Percentiles rank a stretch among this genome's conserved stretches.
Conservation (phyloP, 2,888 invertebrate genomes). For the Galeopsomyia nigrocyanea region DNA sequence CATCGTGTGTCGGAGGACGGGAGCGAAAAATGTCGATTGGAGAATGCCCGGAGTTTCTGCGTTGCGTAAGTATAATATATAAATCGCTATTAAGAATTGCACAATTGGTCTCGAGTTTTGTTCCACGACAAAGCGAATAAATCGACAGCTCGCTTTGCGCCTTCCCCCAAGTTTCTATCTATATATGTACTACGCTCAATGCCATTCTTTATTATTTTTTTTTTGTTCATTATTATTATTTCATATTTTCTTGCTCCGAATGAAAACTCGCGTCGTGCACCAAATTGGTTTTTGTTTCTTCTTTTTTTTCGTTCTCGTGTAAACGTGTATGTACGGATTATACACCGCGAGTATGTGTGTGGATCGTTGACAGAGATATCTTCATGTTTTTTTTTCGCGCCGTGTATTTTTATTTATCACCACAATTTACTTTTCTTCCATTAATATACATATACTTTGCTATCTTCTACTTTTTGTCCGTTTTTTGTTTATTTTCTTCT, state of each 20-base stretch:
- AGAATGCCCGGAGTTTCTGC: slow-evolving; percentile 43
- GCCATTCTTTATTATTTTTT: slow-evolving; percentile 17
- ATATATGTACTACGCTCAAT: slow-evolving; percentile 15
- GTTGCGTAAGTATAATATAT: slow-evolving; percentile 14
- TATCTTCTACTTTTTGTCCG: slow-evolving; percentile 18
- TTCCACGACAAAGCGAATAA: slow-evolving; percentile 25
- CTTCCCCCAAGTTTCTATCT: slow-evolving; percentile 1
- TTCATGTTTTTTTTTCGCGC: too few species aligned
- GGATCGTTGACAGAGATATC: too few species aligned
- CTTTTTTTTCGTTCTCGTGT: too few species aligned
- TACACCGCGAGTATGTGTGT: too few species aligned
- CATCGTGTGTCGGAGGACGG: slow-evolving; percentile 38
- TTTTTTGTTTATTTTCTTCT: slow-evolving; percentile 18
- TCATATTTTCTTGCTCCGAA: background rate
- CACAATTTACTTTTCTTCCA: slow-evolving; percentile 10
- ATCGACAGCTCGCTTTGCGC: slow-evolving; percentile 18
- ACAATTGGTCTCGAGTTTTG: slow-evolving; percentile 60
- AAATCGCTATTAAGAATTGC: slow-evolving; percentile 56
- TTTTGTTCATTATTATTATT: background rate
- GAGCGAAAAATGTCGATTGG: slow-evolving; percentile 40
- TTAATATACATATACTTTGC: slow-evolving; percentile 32
- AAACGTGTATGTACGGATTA: too few species aligned
- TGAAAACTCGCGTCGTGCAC: too few species aligned
- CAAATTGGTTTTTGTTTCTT: too few species aligned
- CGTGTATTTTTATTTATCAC: too few species aligned